These are phyloP conservation scores for Alces alces DNA, from an alignment of 2,113 vertebrate genomes.

Conservation along the genomic window DNA sequence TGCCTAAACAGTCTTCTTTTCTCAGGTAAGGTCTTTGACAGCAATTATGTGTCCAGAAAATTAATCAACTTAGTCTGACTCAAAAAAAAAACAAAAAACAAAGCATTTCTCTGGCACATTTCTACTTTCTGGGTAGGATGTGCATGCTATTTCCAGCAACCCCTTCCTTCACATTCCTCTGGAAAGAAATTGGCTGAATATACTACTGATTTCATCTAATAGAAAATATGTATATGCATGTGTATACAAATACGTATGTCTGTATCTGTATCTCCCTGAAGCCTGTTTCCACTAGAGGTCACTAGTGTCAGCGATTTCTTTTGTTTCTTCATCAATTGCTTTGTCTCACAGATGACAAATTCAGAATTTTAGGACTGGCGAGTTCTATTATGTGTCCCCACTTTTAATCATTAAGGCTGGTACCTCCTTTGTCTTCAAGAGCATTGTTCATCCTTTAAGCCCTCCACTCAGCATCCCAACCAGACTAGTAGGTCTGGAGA, in stretches of 20 bases:
- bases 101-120: background rate
- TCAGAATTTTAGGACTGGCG: background rate
- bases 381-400: background rate
- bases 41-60: background rate
- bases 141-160: background rate
- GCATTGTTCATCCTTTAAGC: background rate
- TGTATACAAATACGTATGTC: background rate
- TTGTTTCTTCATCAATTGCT: background rate
- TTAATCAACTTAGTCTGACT: constrained; percentile 20
- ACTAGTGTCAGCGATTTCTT: constrained; percentile 40
- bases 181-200: constrained; percentile 1
- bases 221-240: background rate
- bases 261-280: background rate
- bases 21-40: background rate
- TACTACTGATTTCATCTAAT: background rate
- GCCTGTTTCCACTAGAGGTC: constrained; percentile 70
- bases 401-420: background rate
- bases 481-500: background rate
- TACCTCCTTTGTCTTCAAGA: background rate
- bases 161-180: background rate
- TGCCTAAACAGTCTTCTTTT: background rate
- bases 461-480: background rate
- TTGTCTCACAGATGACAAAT: background rate
- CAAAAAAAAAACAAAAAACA: background rate
- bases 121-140: background rate